Evolutionary conservation across 2,888 invertebrate genomes (phyloP).

Genomic region (Synanthedon andrenaeformis): DNA sequence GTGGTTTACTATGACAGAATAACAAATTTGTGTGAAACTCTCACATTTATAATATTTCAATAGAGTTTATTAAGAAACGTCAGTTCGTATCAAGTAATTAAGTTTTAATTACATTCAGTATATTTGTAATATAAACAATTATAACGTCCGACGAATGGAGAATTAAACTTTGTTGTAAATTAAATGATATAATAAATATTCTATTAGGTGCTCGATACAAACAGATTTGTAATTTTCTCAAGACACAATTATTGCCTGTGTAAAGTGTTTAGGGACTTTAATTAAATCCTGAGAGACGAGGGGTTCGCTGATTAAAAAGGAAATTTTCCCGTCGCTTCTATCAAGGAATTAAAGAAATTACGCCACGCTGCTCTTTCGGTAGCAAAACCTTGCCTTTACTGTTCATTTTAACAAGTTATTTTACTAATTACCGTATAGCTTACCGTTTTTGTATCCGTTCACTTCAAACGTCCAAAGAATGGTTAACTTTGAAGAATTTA

Average conservation of each 20-base stretch:
- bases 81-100: too few relatives aligned
- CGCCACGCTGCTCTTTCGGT: constrained; percentile 21
- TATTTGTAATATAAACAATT: too few relatives aligned
- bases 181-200: constrained; percentile 2
- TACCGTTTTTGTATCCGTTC: neutral
- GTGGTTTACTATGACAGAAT: too few relatives aligned
- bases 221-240: constrained; percentile 35
- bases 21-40: too few relatives aligned
- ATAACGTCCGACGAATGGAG: neutral
- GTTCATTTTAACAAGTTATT: constrained; percentile 10
- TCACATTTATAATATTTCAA: too few relatives aligned
- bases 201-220: constrained; percentile 24
- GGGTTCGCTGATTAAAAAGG: constrained; percentile 40
- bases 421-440: neutral
- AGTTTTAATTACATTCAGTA: too few relatives aligned
- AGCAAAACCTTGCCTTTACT: constrained; percentile 6
- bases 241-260: constrained; percentile 47
- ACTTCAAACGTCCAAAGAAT: neutral
- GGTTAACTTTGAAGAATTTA: constrained; percentile 11
- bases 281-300: constrained; percentile 43
- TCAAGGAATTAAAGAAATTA: constrained; percentile 31
- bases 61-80: too few relatives aligned
- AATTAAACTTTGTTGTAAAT: neutral
- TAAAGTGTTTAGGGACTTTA: constrained; percentile 48
- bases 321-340: constrained; percentile 17